Evolutionary conservation across 2,113 vertebrate genomes (phyloP), one percentile per base, ranked within the genome.

Genomic region (Helogale parvula): DNA sequence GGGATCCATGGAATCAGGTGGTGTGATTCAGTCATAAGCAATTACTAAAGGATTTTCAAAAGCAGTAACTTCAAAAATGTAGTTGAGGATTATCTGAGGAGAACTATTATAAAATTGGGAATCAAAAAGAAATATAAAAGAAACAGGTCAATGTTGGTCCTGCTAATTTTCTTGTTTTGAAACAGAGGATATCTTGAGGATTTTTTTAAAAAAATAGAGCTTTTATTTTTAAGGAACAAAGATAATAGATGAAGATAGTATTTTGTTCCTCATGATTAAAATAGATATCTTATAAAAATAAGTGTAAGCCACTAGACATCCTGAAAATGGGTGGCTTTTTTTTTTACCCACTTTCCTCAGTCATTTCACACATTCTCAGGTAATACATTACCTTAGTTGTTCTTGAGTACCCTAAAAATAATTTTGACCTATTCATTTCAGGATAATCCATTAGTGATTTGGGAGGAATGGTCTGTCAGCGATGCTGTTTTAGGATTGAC

Each of bases 41-140:
- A 77, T 96, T 87, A 33, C 11, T 45, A 41, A 72, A 35, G 33
- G 15, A 84, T 83, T 97, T 96, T 93, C 31, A 88, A 93, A 90
- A 96, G 41, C 7, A 95, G 1, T 68, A 94, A 77, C 17, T 98
- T 31, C 17, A 71, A 80, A 88, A 52, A 80, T 45, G 29, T 92
- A 31, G 1, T 68, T 90, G 14, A 79, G 38, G 31, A 76, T 94
- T 74, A 81, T 88, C 57, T 97, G 35, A 96, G 83, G 52, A 90
- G 12, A 83, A 45, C 52, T 63, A 66, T 72, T 88, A 1, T 89
- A 90, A 86, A 84, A 82, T 25, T 84, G 7, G 1, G 21, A 90
- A 29, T 81, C 0, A 3, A 45, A 14, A 65, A 77, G 52, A 19
- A 90, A 96, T 96, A 93, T 88, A 84, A 85, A 84, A 91, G 41